These are phyloP conservation scores for Chaetura pelagica DNA, from an alignment of 2,113 vertebrate species.

Conservation along the genomic window DNA sequence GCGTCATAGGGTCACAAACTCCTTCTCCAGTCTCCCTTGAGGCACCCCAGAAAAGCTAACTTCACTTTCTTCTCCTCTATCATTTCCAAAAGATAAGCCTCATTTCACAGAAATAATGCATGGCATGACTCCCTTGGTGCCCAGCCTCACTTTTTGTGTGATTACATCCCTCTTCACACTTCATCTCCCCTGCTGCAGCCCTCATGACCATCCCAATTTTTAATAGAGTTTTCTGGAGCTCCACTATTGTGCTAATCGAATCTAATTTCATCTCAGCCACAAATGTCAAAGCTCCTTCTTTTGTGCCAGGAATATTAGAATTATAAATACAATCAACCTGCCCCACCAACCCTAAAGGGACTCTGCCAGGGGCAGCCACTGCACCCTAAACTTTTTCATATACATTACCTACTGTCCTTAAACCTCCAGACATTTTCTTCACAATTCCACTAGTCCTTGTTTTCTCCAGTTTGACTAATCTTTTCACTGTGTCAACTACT, in stretches of 20 bases:
- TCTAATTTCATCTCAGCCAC: not conserved
- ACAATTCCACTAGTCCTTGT: not conserved
- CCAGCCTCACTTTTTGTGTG: not conserved
- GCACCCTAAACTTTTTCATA: not conserved
- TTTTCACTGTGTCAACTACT: not conserved
- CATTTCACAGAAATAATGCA: not conserved
- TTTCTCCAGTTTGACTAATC: constrained; percentile 21
- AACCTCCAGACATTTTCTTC: not conserved
- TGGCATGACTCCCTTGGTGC: not conserved
- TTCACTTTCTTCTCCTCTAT: not conserved
- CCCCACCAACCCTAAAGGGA: not conserved
- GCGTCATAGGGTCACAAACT: not conserved
- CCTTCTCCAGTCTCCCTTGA: not conserved
- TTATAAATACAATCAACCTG: not conserved
- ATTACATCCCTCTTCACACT: not conserved
- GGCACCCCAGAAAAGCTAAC: not conserved
- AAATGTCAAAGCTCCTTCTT: not conserved
- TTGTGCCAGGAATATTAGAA: not conserved
- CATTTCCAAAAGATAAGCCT: not conserved
- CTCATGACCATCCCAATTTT: not conserved
- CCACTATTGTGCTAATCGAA: not conserved
- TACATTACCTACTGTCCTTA: not conserved
- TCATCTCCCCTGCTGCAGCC: not conserved
- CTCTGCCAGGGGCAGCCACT: not conserved
- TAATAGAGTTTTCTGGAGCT: not conserved